These are phyloP conservation scores for Vimba vimba DNA, from an alignment of 2,113 vertebrate genomes.

Conservation along the genomic window DNA sequence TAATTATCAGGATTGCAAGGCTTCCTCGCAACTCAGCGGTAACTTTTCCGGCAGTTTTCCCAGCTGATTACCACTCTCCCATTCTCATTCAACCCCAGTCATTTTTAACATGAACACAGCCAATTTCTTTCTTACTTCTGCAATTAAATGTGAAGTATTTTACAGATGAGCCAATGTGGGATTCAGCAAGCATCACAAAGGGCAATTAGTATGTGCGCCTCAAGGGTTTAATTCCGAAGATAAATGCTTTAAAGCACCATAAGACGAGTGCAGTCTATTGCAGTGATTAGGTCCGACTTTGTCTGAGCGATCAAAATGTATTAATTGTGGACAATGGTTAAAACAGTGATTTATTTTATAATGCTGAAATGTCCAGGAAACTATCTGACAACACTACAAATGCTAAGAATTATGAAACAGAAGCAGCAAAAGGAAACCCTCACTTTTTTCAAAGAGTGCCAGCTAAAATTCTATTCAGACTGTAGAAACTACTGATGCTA, in stretches of 20 bases:
- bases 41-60: conserved; percentile 57
- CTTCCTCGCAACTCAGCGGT: conserved; percentile 54
- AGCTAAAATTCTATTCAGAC: not conserved
- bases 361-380: not conserved
- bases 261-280: conserved; percentile 23
- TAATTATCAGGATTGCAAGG: conserved; percentile 52
- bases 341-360: conserved; percentile 15
- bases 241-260: conserved; percentile 34
- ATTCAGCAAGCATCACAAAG: conserved; percentile 59
- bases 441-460: not conserved
- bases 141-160: conserved; percentile 66
- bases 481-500: not conserved
- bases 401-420: not conserved
- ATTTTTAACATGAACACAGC: conserved; percentile 39
- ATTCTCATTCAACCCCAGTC: conserved; percentile 17
- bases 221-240: conserved; percentile 26
- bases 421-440: not conserved
- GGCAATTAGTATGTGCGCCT: conserved; percentile 31
- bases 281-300: not conserved
- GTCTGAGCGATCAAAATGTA: conserved; percentile 28
- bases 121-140: conserved; percentile 51
- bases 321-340: conserved; percentile 5
- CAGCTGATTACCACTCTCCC: conserved; percentile 38
- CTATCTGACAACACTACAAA: not conserved
- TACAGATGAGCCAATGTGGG: conserved; percentile 60